Conservation (phyloP, 1,140 invertebrate genomes). For the Chironomus striatipennis region DNA sequence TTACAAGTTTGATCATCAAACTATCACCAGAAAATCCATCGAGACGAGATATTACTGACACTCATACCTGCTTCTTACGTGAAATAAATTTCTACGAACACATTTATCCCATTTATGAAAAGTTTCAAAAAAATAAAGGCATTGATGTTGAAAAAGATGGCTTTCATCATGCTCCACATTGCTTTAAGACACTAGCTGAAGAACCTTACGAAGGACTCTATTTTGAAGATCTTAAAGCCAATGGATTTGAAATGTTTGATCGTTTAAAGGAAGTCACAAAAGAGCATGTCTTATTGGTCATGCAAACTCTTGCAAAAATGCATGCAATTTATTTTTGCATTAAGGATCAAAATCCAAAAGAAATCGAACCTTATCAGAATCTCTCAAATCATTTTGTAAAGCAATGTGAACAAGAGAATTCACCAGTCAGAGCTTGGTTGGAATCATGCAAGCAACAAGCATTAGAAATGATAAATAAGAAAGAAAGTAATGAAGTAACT, state of each 20-base stretch:
- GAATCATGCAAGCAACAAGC: no score
- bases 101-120: constrained; percentile 33
- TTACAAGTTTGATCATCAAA: constrained; percentile 32
- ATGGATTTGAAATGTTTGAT: constrained; percentile 42
- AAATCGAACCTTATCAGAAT: no score
- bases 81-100: constrained; percentile 37
- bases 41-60: constrained; percentile 34
- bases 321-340: constrained; percentile 47
- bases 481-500: no score
- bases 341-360: constrained; percentile 29
- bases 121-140: constrained; percentile 33
- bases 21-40: constrained; percentile 32
- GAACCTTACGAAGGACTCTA: constrained; percentile 42
- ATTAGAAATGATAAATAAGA: no score
- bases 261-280: constrained; percentile 39
- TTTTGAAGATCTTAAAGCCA: constrained; percentile 44
- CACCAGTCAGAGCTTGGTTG: no score
- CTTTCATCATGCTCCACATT: constrained; percentile 38
- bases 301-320: constrained; percentile 44
- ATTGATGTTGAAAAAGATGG: constrained; percentile 29
- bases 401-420: no score
- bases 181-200: constrained; percentile 36
- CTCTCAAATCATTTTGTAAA: no score
- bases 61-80: constrained; percentile 33
- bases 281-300: constrained; percentile 40